phyloP scores from a whole-genome alignment of 2,888 invertebrate genomes.

The Aphidoletes aphidimyza region DNA sequence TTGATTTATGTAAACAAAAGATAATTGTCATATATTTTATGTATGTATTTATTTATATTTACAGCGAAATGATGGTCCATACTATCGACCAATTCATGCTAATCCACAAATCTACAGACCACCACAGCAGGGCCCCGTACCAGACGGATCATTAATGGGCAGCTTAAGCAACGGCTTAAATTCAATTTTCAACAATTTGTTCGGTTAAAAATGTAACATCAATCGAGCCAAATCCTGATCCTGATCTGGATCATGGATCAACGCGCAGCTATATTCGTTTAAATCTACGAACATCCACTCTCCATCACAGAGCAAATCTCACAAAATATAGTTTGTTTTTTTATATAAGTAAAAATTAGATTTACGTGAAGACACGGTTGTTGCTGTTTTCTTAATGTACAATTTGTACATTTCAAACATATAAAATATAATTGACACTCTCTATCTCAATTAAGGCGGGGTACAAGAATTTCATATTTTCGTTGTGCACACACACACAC shows the following conservation, averaged over 20 bases:
- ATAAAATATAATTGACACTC: too few species aligned
- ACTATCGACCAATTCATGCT: conserved; percentile 72
- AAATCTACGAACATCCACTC: not conserved
- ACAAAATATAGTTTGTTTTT: not conserved
- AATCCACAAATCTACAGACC: conserved; percentile 66
- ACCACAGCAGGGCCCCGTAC: conserved; percentile 65
- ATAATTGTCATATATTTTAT: too few species aligned
- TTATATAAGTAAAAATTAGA: not conserved
- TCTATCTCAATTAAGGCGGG: not conserved
- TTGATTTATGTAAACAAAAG: conserved; percentile 13
- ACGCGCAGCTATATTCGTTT: not conserved
- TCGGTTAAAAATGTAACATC: conserved; percentile 69
- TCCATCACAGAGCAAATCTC: not conserved
- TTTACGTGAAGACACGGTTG: not conserved
- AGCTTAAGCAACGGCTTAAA: conserved; percentile 82
- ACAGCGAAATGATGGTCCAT: conserved; percentile 76
- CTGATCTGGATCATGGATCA: not conserved
- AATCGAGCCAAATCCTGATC: not conserved
- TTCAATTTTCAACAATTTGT: conserved; percentile 80
- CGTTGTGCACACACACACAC: not conserved
- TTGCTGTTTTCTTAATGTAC: not conserved
- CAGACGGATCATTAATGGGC: conserved; percentile 75
- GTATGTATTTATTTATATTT: conserved; percentile 58
- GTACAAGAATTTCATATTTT: not conserved
- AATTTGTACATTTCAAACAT: too few species aligned